These are phyloP conservation scores for Andrena trimmerana DNA, from an alignment of 2,888 invertebrate species.

Conservation along the genomic window DNA sequence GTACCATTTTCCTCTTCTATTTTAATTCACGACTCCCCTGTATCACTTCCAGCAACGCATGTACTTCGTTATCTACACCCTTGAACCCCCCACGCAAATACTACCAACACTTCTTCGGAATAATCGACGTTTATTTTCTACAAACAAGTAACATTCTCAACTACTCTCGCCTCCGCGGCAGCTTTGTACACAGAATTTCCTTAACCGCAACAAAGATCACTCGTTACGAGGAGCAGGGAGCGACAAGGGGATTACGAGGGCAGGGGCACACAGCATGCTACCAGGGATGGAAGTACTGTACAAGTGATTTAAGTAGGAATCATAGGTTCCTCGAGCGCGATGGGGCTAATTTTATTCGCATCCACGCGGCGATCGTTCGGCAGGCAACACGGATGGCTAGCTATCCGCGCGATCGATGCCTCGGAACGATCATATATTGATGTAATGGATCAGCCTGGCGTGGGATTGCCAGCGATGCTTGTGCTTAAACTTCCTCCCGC, in stretches of 20 bases:
- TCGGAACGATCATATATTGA: slow-evolving; percentile 64
- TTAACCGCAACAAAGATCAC: background rate
- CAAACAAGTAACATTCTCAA: background rate
- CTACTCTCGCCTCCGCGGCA: background rate
- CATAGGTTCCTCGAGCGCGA: background rate
- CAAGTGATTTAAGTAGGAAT: too few relatives aligned
- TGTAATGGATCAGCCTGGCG: slow-evolving; percentile 66
- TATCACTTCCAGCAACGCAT: background rate
- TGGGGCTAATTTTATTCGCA: background rate
- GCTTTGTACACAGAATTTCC: too few relatives aligned
- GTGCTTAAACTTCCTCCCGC: slow-evolving; percentile 80
- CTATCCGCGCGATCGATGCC: background rate
- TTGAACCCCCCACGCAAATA: background rate
- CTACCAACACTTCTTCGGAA: background rate
- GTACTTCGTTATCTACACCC: background rate
- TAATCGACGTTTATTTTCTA: background rate
- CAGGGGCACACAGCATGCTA: background rate
- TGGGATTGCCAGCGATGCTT: slow-evolving; percentile 79
- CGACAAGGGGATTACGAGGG: background rate
- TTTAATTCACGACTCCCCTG: too few relatives aligned
- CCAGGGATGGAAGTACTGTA: background rate
- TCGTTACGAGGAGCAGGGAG: background rate
- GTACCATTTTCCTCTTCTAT: too few relatives aligned
- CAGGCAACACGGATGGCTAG: background rate
- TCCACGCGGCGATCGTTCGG: background rate